Evolutionary conservation across 2,113 vertebrate species (phyloP).

Genomic region (Hyperopisus bebe): DNA sequence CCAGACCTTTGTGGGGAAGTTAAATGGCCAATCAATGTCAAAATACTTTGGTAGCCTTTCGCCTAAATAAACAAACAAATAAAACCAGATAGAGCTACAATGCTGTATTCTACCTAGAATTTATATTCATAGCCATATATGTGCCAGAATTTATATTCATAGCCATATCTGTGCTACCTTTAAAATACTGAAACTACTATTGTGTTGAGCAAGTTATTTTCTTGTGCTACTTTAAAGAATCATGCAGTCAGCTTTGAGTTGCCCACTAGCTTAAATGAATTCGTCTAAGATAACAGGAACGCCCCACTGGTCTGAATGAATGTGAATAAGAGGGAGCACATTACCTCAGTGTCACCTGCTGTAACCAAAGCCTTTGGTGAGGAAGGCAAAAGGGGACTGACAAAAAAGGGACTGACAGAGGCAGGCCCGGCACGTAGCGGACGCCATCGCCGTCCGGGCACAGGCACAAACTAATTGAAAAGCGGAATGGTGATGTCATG

Average conservation of each 20-base stretch:
- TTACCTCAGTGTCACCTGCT: slow-evolving; percentile 14
- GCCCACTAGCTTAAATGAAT: neutral
- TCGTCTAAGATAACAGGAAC: neutral
- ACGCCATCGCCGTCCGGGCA: slow-evolving; percentile 27
- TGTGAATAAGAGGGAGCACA: slow-evolving; percentile 12
- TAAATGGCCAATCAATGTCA: slow-evolving; percentile 5
- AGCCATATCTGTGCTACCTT: neutral
- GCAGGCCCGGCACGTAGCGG: slow-evolving; percentile 33
- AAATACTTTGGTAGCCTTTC: neutral
- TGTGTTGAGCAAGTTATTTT: neutral
- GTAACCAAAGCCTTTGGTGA: slow-evolving; percentile 19
- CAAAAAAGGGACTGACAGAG: slow-evolving; percentile 26
- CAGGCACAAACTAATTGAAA: slow-evolving; percentile 35
- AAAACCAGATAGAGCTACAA: neutral
- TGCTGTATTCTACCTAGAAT: neutral
- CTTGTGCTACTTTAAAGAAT: neutral
- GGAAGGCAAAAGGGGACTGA: slow-evolving; percentile 11
- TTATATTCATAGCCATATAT: neutral
- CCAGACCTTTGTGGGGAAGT: neutral
- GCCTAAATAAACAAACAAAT: neutral
- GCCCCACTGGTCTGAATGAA: neutral
- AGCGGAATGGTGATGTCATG: slow-evolving; percentile 42
- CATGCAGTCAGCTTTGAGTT: neutral
- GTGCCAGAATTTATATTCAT: neutral
- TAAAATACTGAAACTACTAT: neutral